A percentile compares a stretch with the other conserved stretches of the same genome.
phyloP scores from a whole-genome alignment of 92 coral and sea anemone species.

The Actinostola sp. region DNA sequence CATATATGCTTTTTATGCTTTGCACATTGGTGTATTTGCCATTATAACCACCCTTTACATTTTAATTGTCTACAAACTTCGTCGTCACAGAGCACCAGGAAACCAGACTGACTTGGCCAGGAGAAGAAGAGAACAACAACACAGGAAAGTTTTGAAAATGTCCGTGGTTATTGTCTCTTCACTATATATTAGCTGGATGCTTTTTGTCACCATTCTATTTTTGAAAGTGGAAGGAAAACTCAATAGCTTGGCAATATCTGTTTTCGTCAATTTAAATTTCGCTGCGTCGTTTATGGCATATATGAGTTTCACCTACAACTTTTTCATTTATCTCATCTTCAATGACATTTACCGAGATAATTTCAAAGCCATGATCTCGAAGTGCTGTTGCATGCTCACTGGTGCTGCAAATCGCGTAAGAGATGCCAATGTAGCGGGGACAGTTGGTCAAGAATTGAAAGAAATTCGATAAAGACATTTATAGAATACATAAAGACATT shows the following conservation, averaged over 20 bases:
- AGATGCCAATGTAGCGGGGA: no score
- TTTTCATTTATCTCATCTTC: neutral
- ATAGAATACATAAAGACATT: no score
- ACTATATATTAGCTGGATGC: neutral
- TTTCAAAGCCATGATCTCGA: neutral
- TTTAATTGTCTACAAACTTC: neutral
- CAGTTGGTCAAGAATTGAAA: no score
- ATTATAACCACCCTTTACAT: neutral
- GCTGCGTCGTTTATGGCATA: neutral
- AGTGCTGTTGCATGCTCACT: neutral
- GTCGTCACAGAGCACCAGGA: constrained; percentile 1
- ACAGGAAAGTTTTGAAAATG: constrained; percentile 3
- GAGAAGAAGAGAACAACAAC: constrained; percentile 9
- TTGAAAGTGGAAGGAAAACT: neutral
- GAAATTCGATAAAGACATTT: no score
- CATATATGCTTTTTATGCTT: no score
- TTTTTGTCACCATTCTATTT: neutral
- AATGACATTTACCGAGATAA: neutral
- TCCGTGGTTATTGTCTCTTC: neutral
- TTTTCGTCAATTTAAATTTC: neutral
- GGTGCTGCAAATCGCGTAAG: neutral
- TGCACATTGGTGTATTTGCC: no score
- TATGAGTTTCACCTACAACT: neutral
- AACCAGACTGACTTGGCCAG: neutral
- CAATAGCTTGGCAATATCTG: neutral